phyloP scores from a whole-genome alignment of 53 echinoderm and acorn worm genomes.

The Mesocentrotus franciscanus region DNA sequence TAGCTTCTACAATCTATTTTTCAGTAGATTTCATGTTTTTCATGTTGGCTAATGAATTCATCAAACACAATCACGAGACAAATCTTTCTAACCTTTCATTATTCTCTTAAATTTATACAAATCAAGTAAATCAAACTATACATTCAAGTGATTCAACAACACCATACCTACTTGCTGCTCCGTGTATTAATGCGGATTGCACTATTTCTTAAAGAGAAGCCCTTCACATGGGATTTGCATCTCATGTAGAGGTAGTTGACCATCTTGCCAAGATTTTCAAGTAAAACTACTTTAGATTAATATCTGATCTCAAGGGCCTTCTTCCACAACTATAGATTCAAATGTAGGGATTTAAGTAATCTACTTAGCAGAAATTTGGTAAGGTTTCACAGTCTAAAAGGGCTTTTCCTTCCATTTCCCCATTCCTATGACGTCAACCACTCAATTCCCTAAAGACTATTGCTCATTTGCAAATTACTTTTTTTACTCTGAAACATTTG shows the following conservation, averaged over 20 bases:
- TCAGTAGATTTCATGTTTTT: neutral
- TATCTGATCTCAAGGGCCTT: neutral
- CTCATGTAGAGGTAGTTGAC: neutral
- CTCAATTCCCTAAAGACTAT: neutral
- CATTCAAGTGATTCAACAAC: too few relatives aligned
- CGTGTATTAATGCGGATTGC: neutral
- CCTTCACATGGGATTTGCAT: neutral
- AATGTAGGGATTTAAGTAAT: slow-evolving; percentile 15
- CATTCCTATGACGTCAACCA: neutral
- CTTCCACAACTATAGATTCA: neutral
- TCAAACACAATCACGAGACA: neutral
- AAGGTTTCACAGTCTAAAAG: neutral
- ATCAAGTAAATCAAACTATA: neutral
- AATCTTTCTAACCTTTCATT: too few relatives aligned
- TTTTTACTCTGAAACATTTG: neutral
- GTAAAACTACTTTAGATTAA: slow-evolving; percentile 22
- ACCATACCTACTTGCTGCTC: too few relatives aligned
- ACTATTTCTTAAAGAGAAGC: neutral
- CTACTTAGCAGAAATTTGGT: slow-evolving; percentile 13
- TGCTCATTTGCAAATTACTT: neutral
- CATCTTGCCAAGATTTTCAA: neutral
- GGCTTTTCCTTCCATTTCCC: neutral
- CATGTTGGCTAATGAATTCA: neutral
- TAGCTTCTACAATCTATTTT: neutral
- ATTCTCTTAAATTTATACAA: neutral